These are phyloP conservation scores for Oophaga sylvatica DNA, from an alignment of 2,797 vertebrate genomes.

Conservation along the genomic window DNA sequence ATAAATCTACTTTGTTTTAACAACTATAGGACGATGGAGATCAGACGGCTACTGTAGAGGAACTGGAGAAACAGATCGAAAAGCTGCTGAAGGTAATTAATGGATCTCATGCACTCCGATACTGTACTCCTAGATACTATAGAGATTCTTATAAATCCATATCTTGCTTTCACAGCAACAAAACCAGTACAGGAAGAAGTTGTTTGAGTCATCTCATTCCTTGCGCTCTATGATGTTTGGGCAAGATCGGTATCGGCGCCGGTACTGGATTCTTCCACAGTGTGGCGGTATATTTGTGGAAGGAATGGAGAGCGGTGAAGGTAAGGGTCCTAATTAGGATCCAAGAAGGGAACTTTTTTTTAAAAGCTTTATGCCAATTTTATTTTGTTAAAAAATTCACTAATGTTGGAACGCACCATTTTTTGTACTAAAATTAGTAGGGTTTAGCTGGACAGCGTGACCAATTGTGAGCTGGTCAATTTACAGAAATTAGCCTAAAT, in stretches of 20 bases:
- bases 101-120: neutral
- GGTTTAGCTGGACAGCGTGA: too few relatives aligned
- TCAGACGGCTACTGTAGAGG: slow-evolving; percentile 86
- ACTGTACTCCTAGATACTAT: neutral
- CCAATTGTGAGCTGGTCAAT: too few relatives aligned
- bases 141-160: neutral
- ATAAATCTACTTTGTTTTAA: neutral
- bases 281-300: slow-evolving; percentile 92
- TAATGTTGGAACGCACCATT: too few relatives aligned
- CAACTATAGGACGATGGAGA: slow-evolving; percentile 85
- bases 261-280: slow-evolving; percentile 93
- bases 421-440: too few relatives aligned
- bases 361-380: too few relatives aligned
- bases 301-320: slow-evolving; percentile 88
- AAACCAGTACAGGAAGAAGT: slow-evolving; percentile 87
- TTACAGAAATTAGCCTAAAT: too few relatives aligned
- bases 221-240: slow-evolving; percentile 91
- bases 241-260: slow-evolving; percentile 91
- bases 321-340: slow-evolving; percentile 68
- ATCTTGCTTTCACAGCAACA: slow-evolving; percentile 82
- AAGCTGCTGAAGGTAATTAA: slow-evolving; percentile 86
- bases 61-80: slow-evolving; percentile 93
- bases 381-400: too few relatives aligned
- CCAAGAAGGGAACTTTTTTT: neutral
- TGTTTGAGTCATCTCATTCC: slow-evolving; percentile 88